Evolutionary conservation across 2,113 vertebrate species (phyloP).

Genomic region (Narcine bancroftii): DNA sequence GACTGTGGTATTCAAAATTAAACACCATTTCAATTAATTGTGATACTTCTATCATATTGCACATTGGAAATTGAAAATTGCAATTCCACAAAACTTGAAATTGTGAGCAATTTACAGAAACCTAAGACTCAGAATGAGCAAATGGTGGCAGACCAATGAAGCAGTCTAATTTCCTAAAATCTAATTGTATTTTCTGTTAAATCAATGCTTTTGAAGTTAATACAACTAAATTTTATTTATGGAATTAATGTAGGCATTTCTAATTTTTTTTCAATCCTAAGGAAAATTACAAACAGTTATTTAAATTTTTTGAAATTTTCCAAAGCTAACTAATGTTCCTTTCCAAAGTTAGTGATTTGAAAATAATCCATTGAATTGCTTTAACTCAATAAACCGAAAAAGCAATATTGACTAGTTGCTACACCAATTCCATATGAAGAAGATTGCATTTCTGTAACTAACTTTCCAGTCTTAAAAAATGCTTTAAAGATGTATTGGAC

Average conservation of each 20-base stretch:
- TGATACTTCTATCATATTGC: too few relatives aligned
- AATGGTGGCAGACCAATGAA: neutral
- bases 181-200: neutral
- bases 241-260: too few relatives aligned
- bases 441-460: too few relatives aligned
- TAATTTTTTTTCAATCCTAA: too few relatives aligned
- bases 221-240: neutral
- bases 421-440: too few relatives aligned
- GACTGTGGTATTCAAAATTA: neutral
- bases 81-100: neutral
- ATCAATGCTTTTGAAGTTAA: neutral
- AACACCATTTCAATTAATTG: neutral
- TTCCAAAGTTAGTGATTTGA: neutral
- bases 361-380: neutral
- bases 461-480: too few relatives aligned
- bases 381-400: neutral
- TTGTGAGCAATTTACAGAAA: neutral
- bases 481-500: too few relatives aligned
- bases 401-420: neutral
- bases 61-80: neutral
- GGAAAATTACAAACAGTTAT: constrained; percentile 17
- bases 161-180: neutral
- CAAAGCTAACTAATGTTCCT: neutral
- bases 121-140: neutral
- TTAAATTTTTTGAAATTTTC: constrained; percentile 10